Evolutionary conservation across 2,888 invertebrate genomes (phyloP).

Genomic region (Eumerus sabulonum): DNA sequence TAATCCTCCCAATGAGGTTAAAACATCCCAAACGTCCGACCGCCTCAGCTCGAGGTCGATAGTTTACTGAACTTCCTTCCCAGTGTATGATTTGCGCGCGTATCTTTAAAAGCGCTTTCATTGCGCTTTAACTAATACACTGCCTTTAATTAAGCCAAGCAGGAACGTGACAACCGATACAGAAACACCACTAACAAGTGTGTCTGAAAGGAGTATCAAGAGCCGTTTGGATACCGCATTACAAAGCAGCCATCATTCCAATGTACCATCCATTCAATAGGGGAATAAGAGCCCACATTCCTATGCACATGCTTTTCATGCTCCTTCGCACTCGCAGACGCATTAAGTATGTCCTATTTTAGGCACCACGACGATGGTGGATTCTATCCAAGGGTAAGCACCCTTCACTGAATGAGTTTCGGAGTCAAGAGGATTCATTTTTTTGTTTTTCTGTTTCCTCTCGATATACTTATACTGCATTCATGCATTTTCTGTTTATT

Average conservation of each 20-base stretch:
- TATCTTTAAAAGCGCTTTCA: no score
- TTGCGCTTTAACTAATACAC: background rate
- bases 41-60: no score
- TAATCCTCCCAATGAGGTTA: no score
- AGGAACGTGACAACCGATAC: conserved; percentile 52
- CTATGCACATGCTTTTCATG: no score
- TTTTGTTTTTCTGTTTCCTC: conserved; percentile 29
- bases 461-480: no score
- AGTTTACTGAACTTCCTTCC: no score
- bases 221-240: background rate
- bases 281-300: no score
- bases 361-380: conserved; percentile 36
- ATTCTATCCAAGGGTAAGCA: conserved; percentile 60
- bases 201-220: conserved; percentile 40
- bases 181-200: conserved; percentile 35
- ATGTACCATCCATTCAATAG: no score
- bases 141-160: conserved; percentile 19
- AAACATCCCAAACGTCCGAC: no score
- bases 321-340: conserved; percentile 34
- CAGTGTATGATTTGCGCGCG: no score
- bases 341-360: conserved; percentile 64
- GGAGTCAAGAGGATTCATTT: conserved; percentile 60
- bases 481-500: conserved; percentile 38
- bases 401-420: conserved; percentile 64
- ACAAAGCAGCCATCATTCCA: no score